A percentile compares a stretch with the other conserved stretches of the same genome.
phyloP scores from a whole-genome alignment of 2,113 vertebrate species.

The Poecile atricapillus region DNA sequence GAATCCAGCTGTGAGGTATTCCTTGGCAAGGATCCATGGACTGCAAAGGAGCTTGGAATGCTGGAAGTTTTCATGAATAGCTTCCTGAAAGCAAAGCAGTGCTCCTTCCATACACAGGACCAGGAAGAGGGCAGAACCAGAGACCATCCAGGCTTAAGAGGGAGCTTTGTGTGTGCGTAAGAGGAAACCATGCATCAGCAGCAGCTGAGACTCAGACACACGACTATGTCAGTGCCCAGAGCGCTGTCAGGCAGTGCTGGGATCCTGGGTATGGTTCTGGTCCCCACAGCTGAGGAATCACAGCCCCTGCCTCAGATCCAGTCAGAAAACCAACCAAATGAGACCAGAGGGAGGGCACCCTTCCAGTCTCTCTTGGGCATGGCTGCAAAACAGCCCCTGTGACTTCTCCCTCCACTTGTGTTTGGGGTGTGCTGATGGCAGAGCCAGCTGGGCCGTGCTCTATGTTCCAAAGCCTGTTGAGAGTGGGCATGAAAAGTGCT shows the following conservation, averaged over 20 bases:
- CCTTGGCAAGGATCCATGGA: neutral
- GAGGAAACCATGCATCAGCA: neutral
- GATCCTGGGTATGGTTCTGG: neutral
- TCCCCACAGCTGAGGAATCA: neutral
- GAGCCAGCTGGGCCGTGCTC: neutral
- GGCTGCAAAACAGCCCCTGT: neutral
- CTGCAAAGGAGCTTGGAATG: neutral
- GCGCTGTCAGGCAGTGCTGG: neutral
- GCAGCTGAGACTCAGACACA: fast-evolving
- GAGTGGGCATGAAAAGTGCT: neutral
- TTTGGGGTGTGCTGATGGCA: neutral
- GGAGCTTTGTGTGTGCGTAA: neutral
- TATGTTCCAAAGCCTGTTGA: neutral
- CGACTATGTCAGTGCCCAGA: fast-evolving
- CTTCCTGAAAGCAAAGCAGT: neutral
- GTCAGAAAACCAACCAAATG: neutral
- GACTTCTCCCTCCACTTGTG: neutral
- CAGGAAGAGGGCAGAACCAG: neutral
- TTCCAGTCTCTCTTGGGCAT: neutral
- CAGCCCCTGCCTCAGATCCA: neutral
- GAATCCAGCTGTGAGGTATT: neutral
- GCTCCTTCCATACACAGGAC: neutral
- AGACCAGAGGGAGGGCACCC: neutral
- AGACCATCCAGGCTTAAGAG: neutral
- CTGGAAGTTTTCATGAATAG: neutral